phyloP scores from a whole-genome alignment of 2,113 vertebrate species.

The Helogale parvula region DNA sequence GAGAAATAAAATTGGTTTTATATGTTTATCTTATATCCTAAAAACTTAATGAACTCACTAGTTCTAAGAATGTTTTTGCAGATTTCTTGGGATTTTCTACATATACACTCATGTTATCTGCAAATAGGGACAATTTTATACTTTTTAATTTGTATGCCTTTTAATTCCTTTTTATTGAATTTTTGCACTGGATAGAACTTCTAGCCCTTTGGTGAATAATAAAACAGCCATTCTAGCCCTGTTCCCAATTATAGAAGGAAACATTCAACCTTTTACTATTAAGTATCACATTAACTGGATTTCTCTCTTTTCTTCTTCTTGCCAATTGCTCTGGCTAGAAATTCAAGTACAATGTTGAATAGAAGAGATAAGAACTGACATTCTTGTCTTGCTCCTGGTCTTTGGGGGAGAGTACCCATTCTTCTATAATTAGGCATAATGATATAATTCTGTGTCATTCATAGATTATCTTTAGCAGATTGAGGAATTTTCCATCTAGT shows the following conservation, averaged over 20 bases:
- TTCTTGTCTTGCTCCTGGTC: neutral
- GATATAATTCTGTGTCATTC: neutral
- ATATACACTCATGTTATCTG: neutral
- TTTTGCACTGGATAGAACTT: neutral
- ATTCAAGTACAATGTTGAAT: neutral
- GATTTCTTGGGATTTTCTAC: neutral
- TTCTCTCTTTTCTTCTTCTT: neutral
- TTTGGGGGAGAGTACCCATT: neutral
- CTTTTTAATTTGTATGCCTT: neutral
- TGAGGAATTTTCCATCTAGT: neutral
- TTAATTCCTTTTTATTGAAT: neutral
- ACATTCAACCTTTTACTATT: neutral
- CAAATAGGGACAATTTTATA: neutral
- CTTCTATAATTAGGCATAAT: neutral
- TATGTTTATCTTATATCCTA: neutral
- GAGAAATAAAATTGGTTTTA: neutral
- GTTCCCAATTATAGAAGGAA: neutral
- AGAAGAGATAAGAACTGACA: neutral
- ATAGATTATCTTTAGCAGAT: neutral
- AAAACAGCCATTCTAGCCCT: neutral
- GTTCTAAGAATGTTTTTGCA: neutral
- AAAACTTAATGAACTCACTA: neutral
- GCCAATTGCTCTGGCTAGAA: neutral
- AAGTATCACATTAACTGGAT: neutral
- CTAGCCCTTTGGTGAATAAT: neutral